These are phyloP conservation scores for Entomobrya proxima DNA, from an alignment of 2,888 invertebrate genomes.

Conservation along the genomic window DNA sequence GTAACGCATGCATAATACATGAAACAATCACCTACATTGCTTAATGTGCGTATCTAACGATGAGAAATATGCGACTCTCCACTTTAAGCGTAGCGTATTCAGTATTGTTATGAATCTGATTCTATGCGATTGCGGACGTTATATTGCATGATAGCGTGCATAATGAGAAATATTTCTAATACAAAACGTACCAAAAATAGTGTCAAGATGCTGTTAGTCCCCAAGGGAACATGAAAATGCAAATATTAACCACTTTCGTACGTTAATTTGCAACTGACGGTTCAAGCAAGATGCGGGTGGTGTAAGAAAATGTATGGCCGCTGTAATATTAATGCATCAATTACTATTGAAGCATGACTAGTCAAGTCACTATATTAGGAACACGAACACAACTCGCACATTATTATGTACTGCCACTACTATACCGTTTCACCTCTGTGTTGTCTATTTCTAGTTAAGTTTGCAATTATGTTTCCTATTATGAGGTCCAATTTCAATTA, in stretches of 20 bases:
- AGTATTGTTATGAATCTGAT: not conserved
- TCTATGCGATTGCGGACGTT: not conserved
- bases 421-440: too few species aligned
- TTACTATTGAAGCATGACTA: not conserved
- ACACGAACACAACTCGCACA: not conserved
- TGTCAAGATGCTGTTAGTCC: not conserved
- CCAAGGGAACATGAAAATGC: constrained; percentile 60
- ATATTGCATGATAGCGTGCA: not conserved
- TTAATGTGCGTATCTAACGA: not conserved
- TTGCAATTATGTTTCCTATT: too few species aligned
- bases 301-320: not conserved
- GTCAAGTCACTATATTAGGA: not conserved
- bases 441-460: too few species aligned
- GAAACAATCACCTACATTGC: constrained; percentile 11
- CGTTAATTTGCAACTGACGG: not conserved
- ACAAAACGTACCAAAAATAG: not conserved
- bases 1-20: constrained; percentile 30
- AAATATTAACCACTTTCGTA: constrained; percentile 49
- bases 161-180: not conserved
- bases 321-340: not conserved
- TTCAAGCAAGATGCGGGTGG: not conserved
- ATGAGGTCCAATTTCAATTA: too few species aligned
- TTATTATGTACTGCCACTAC: not conserved
- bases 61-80: not conserved
- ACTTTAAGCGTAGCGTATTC: not conserved